phyloP scores from a whole-genome alignment of 2,888 invertebrate species.

The Lithosia quadra region DNA sequence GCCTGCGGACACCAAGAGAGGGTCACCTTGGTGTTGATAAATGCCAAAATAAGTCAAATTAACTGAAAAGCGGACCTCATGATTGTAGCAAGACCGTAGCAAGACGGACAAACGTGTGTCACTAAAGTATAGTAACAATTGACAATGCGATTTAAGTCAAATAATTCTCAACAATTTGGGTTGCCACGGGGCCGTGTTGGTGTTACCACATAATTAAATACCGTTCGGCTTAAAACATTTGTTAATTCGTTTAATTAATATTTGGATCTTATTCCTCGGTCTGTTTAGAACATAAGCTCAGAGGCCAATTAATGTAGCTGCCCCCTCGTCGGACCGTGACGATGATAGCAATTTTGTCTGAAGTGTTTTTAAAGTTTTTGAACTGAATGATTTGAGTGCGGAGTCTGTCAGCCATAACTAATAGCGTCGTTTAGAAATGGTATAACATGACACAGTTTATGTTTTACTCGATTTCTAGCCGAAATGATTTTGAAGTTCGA shows the following conservation, averaged over 20 bases:
- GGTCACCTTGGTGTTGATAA: too few species aligned
- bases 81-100: too few species aligned
- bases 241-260: conserved; percentile 47
- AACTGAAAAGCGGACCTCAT: too few species aligned
- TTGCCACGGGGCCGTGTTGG: conserved; percentile 2
- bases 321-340: conserved; percentile 60
- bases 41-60: too few species aligned
- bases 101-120: background rate
- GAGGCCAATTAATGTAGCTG: conserved; percentile 62
- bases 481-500: conserved; percentile 2
- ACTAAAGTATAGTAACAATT: background rate
- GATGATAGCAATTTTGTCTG: conserved; percentile 15
- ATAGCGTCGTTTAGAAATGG: conserved; percentile 4
- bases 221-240: conserved; percentile 40
- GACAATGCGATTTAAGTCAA: conserved; percentile 27
- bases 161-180: conserved; percentile 29
- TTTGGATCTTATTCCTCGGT: conserved; percentile 57
- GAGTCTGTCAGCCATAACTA: background rate
- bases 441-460: conserved; percentile 1
- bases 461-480: background rate
- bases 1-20: too few species aligned
- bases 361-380: conserved; percentile 9
- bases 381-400: background rate
- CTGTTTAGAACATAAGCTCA: conserved; percentile 61
- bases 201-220: conserved; percentile 20